Conservation (phyloP, 2,797 vertebrate species). For the Odontamblyopus lacepedii region DNA sequence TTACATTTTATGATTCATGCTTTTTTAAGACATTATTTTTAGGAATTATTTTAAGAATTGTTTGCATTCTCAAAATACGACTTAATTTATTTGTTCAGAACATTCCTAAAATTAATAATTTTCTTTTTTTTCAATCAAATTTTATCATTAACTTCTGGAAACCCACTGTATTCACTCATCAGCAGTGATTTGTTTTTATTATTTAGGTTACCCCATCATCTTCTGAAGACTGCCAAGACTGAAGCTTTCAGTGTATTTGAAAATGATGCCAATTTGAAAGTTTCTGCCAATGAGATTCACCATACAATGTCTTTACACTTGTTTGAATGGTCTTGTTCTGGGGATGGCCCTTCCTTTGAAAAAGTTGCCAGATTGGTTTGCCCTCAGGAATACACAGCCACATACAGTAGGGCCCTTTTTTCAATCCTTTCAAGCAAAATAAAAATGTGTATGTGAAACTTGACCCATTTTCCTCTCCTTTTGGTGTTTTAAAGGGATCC, state of each 20-base stretch:
- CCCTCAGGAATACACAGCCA: conserved; percentile 81
- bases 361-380: conserved; percentile 75
- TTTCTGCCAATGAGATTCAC: conserved; percentile 60
- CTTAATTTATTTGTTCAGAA: background rate
- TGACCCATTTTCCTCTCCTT: conserved; percentile 30
- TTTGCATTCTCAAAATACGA: background rate
- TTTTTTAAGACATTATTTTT: too few species aligned
- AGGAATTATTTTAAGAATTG: background rate
- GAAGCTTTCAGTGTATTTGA: conserved; percentile 27
- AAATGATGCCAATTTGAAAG: conserved; percentile 41
- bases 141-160: conserved; percentile 32
- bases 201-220: conserved; percentile 29
- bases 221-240: conserved; percentile 44
- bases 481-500: conserved; percentile 29
- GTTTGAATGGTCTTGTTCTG: conserved; percentile 60
- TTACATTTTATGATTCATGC: background rate
- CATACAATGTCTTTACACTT: conserved; percentile 44
- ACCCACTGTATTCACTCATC: conserved; percentile 16
- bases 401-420: conserved; percentile 70
- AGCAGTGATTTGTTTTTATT: conserved; percentile 9
- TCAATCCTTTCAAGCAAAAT: conserved; percentile 79
- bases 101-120: background rate
- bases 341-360: conserved; percentile 64
- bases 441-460: conserved; percentile 80
- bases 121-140: conserved; percentile 4